phyloP scores from a whole-genome alignment of 1,140 invertebrate species.

The Drosophila sp. region DNA sequence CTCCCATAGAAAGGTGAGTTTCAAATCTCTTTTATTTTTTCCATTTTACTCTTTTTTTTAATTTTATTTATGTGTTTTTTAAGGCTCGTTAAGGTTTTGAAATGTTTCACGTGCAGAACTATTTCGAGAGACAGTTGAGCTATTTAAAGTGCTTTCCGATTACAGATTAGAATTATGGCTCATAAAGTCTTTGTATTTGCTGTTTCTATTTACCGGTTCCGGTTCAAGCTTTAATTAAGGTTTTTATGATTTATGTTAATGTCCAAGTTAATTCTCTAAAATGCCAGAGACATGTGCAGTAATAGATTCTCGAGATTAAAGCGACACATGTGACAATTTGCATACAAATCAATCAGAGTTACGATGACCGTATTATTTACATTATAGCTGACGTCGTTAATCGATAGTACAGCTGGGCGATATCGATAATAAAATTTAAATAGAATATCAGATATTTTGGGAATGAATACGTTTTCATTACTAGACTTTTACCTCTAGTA shows the following conservation, averaged over 20 bases:
- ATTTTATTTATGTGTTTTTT: slow-evolving; percentile 33
- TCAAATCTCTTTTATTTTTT: slow-evolving; percentile 4
- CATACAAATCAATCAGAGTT: slow-evolving; percentile 34
- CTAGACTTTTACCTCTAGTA: no score
- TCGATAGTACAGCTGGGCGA: no score
- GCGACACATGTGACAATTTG: slow-evolving; percentile 6
- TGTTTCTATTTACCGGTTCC: slow-evolving; percentile 51
- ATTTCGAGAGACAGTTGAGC: slow-evolving; percentile 11
- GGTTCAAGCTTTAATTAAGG: slow-evolving; percentile 64
- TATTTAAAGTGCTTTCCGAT: slow-evolving; percentile 62
- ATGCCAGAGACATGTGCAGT: slow-evolving; percentile 26
- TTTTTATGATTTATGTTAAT: slow-evolving; percentile 68
- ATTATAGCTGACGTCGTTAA: no score
- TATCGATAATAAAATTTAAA: not conserved
- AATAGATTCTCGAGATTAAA: slow-evolving; percentile 23
- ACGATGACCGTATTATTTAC: not conserved
- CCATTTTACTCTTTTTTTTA: not conserved
- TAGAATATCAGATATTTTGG: no score
- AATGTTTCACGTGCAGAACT: slow-evolving; percentile 57
- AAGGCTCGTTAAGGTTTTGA: slow-evolving; percentile 53
- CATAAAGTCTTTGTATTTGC: slow-evolving; percentile 54
- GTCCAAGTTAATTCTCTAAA: slow-evolving; percentile 29
- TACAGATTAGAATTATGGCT: slow-evolving; percentile 76
- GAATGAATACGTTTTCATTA: no score
- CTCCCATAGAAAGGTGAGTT: slow-evolving; percentile 77